These are phyloP conservation scores for Fukomys damarensis DNA, from an alignment of 2,113 vertebrate genomes.

Conservation along the genomic window DNA sequence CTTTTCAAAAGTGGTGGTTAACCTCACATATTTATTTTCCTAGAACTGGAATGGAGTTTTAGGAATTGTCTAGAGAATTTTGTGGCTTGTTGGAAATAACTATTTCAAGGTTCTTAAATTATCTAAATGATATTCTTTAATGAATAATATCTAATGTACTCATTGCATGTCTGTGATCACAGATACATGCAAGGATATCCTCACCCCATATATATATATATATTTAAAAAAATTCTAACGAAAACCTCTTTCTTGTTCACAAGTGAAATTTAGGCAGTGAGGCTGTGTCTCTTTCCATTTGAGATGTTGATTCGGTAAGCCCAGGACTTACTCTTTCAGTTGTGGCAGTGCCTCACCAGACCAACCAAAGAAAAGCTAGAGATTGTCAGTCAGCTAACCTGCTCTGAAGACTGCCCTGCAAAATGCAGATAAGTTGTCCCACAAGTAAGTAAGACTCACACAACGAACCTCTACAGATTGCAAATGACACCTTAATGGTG, in stretches of 20 bases:
- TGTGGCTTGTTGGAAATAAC: neutral
- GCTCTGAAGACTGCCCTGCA: neutral
- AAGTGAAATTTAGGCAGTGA: neutral
- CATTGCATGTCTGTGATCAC: neutral
- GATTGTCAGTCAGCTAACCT: constrained; percentile 52
- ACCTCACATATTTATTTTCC: neutral
- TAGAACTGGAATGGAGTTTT: neutral
- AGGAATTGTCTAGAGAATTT: neutral
- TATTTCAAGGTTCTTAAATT: constrained; percentile 13
- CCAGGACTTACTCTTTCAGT: neutral
- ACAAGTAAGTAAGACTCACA: constrained; percentile 31
- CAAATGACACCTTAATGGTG: constrained; percentile 39
- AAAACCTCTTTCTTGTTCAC: neutral
- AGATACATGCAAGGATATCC: neutral
- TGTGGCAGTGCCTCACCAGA: neutral
- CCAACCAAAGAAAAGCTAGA: neutral
- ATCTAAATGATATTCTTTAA: neutral
- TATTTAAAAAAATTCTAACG: neutral
- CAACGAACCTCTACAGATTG: constrained; percentile 23
- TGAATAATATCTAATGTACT: neutral
- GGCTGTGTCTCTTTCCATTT: too few species aligned
- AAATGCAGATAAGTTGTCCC: constrained; percentile 50
- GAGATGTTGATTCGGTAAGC: neutral
- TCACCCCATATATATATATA: neutral
- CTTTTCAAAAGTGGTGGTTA: neutral